Conservation (phyloP, 1,140 invertebrate genomes). For the Lepidurus apus region DNA sequence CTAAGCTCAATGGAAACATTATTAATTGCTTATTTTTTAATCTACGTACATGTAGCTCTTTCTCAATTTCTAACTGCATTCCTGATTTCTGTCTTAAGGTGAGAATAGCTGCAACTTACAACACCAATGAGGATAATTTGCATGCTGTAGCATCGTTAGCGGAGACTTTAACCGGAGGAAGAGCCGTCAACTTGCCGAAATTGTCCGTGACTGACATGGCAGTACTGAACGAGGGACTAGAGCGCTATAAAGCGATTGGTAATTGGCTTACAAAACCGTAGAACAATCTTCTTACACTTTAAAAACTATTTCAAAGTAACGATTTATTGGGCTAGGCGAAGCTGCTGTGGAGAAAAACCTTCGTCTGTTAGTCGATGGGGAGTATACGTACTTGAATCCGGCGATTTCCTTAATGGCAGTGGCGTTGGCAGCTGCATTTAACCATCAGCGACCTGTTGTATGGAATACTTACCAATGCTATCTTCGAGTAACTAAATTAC, state of each 20-base stretch:
- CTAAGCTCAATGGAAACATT: too few relatives aligned
- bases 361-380: conserved; percentile 38
- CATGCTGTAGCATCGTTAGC: conserved; percentile 19
- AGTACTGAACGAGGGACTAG: conserved; percentile 25
- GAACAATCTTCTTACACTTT: too few relatives aligned
- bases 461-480: conserved; percentile 43
- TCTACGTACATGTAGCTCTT: background rate
- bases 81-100: background rate
- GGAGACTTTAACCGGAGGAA: conserved; percentile 22
- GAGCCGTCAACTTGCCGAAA: background rate
- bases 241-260: conserved; percentile 27
- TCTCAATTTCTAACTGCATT: background rate
- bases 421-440: conserved; percentile 38
- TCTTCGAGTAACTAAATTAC: conserved; percentile 37
- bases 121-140: conserved; percentile 2
- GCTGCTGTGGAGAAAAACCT: conserved; percentile 25
- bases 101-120: conserved; percentile 28
- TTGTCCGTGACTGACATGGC: background rate
- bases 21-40: too few relatives aligned
- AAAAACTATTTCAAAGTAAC: too few relatives aligned
- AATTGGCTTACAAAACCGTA: background rate
- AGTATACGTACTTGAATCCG: conserved; percentile 39
- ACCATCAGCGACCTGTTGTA: conserved; percentile 37
- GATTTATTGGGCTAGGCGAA: background rate
- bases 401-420: conserved; percentile 38